Evolutionary conservation across 2,888 invertebrate species (phyloP).

Genomic region (Lomographa bimaculata): DNA sequence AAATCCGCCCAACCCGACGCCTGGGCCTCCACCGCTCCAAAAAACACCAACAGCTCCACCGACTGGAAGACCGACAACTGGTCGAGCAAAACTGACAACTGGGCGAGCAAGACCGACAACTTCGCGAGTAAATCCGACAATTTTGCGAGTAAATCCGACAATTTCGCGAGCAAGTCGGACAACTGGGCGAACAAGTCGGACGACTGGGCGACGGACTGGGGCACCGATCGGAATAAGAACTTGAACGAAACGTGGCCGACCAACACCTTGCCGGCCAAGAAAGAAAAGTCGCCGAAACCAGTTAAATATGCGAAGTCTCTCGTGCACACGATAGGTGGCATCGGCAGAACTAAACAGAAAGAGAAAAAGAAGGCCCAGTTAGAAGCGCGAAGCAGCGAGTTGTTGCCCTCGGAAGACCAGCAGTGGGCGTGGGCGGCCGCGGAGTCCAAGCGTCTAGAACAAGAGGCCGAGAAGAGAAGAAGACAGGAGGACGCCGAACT

Average conservation of each 20-base stretch:
- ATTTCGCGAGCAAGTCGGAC: conserved; percentile 49
- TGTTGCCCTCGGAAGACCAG: conserved; percentile 84
- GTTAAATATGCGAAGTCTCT: conserved; percentile 74
- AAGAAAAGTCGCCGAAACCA: conserved; percentile 76
- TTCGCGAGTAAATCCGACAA: conserved; percentile 50
- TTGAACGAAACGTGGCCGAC: conserved; percentile 74
- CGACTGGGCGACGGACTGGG: conserved; percentile 64
- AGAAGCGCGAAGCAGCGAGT: conserved; percentile 50
- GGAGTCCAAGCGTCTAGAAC: conserved; percentile 86
- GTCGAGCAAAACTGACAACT: conserved; percentile 49
- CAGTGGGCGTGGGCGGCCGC: conserved; percentile 90
- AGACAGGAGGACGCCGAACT: conserved; percentile 88
- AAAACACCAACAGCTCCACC: conserved; percentile 34
- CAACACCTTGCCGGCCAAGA: conserved; percentile 67
- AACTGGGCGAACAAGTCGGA: conserved; percentile 56
- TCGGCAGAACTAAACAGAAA: conserved; percentile 62
- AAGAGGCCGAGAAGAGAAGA: conserved; percentile 82
- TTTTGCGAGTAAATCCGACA: conserved; percentile 46
- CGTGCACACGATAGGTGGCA: conserved; percentile 76
- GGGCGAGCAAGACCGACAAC: conserved; percentile 49
- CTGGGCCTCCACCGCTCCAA: conserved; percentile 43
- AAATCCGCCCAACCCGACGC: conserved; percentile 27
- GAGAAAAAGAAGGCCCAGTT: conserved; percentile 61
- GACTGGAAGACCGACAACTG: conserved; percentile 64
- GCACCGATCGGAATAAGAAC: conserved; percentile 58